Evolutionary conservation across 2,113 vertebrate species (phyloP), one percentile per base, ranked within the genome.

Genomic region (Emydura subglobosa): DNA sequence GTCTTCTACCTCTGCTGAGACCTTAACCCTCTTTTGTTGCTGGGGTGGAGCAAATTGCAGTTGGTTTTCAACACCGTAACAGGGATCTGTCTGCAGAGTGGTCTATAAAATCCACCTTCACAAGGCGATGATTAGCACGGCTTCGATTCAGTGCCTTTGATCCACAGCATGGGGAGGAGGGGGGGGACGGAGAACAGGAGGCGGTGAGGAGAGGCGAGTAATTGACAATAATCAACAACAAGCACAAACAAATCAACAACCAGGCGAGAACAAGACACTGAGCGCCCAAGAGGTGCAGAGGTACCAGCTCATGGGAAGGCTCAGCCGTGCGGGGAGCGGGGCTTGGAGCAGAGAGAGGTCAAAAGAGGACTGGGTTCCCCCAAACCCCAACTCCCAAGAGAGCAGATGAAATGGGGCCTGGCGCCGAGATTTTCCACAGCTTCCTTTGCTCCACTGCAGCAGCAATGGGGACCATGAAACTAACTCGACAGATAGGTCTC

Each of bases 191-290:
- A 76, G 78, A 7, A 10, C 76, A 86, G 86, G 81, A 65, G 76
- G 82, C 49, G 1, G 0, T 16, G 86, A 89, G 59, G 65, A 72
- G n/a, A 72, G 17, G 65, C 19, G 4, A 9, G 17, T 72, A 39
- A 72, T 51, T 5, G 0, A 47, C 85, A 2, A 1, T 21, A 76
- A 91, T 94, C 47, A 17, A 90, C 57, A 25, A 1, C 1, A 10
- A 83, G 57, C 31, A 80, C 59, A 90, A 74, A 96, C 2, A 17
- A 83, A 92, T 50, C 49, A 9, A 24, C 3, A 1, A 55, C 44
- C 84, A 2, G 82, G 55, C 1, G 1, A 57, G 57, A 65, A 27
- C 61, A 5, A 54, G 74, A 2, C 59, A 0, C 1, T 1, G 14
- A 50, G 5, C 51, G 16, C 51, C 13, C 51, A 17, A 17, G 51